Evolutionary conservation across 2,797 vertebrate genomes (phyloP).

Genomic region (Siniperca scherzeri): DNA sequence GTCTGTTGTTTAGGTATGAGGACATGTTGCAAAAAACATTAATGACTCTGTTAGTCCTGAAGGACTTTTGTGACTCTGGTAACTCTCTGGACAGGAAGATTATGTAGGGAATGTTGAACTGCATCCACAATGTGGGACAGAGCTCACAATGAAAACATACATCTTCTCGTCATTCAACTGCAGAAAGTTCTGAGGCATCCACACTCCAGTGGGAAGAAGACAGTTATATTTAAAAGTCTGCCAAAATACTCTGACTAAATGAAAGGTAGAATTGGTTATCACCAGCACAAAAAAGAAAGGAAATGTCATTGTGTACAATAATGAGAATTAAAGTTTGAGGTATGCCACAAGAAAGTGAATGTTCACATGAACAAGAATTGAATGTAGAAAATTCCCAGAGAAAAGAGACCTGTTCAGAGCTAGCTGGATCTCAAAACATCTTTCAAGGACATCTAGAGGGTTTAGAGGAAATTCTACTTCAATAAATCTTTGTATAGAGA

Average conservation of each 20-base stretch:
- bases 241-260: not conserved
- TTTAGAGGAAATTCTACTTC: not conserved
- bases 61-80: too few relatives aligned
- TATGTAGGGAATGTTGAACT: too few relatives aligned
- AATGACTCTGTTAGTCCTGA: too few relatives aligned
- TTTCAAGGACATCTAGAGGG: not conserved
- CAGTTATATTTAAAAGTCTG: not conserved
- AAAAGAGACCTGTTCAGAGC: not conserved
- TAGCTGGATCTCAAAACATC: not conserved
- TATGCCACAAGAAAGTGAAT: not conserved
- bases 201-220: not conserved
- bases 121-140: not conserved
- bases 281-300: not conserved
- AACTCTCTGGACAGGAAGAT: too few relatives aligned
- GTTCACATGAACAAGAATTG: not conserved
- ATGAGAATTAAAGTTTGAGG: not conserved
- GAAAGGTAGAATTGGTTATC: not conserved
- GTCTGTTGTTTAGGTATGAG: too few relatives aligned
- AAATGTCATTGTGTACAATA: not conserved
- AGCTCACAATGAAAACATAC: not conserved
- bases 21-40: too few relatives aligned
- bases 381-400: not conserved
- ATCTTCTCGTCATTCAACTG: not conserved
- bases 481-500: not conserved
- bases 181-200: not conserved